Evolutionary conservation across 2,888 invertebrate genomes (phyloP).

Genomic region (Hedya salicella): DNA sequence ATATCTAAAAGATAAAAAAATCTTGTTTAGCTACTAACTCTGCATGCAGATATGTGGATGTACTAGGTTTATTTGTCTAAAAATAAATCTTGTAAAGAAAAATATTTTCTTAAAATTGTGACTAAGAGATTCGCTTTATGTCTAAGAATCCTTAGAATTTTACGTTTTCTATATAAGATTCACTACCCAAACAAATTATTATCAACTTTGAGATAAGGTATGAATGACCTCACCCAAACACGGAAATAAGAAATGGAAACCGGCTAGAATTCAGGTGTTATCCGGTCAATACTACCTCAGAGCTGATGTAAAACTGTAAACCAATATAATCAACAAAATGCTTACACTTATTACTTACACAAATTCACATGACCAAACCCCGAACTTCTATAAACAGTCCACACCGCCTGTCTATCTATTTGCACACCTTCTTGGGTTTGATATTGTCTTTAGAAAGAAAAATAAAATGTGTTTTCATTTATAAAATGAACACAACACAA

Average conservation of each 20-base stretch:
- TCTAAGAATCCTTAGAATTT: background rate
- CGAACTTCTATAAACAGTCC: constrained; percentile 15
- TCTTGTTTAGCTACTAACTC: too few relatives aligned
- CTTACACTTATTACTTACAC: constrained; percentile 32
- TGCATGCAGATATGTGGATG: too few relatives aligned
- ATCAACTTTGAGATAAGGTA: constrained; percentile 32
- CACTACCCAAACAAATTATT: constrained; percentile 30
- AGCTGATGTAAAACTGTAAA: background rate
- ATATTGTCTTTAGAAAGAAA: constrained; percentile 48
- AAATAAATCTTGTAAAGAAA: too few relatives aligned
- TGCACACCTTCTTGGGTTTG: constrained; percentile 50
- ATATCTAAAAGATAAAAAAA: too few relatives aligned
- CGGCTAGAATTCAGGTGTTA: background rate
- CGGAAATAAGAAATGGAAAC: constrained; percentile 13
- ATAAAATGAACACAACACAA: constrained; percentile 70
- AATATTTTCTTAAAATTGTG: background rate
- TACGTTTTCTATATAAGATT: background rate
- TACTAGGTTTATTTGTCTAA: too few relatives aligned
- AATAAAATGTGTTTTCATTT: constrained; percentile 55
- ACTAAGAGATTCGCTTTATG: background rate
- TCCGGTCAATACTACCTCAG: background rate
- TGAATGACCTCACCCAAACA: constrained; percentile 40
- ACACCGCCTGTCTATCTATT: constrained; percentile 12
- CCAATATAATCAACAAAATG: background rate
- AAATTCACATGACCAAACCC: constrained; percentile 42